These are phyloP conservation scores for Isaurus tuberculatus DNA, from an alignment of 92 coral and sea anemone genomes.

Conservation along the genomic window DNA sequence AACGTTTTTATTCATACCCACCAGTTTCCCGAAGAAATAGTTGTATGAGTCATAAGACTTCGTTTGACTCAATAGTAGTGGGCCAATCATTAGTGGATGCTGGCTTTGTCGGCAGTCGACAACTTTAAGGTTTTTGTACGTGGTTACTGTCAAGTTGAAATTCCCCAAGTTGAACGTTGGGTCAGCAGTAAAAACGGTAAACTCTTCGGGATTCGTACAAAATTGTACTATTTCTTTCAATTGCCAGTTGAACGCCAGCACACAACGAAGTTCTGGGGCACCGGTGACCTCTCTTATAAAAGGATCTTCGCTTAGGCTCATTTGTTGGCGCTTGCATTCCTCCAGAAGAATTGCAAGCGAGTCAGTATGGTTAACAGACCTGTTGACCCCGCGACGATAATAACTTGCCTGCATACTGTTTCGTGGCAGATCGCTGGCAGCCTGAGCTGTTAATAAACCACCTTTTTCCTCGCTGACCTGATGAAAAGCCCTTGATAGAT, in stretches of 20 bases:
- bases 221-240: slow-evolving; percentile 55
- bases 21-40: slow-evolving; percentile 53
- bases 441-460: no score
- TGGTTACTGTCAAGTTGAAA: slow-evolving; percentile 63
- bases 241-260: slow-evolving; percentile 65
- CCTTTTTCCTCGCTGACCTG: slow-evolving; percentile 3
- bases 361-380: not conserved
- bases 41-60: slow-evolving; percentile 63
- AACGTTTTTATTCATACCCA: slow-evolving; percentile 47
- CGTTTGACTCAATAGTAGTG: slow-evolving; percentile 56
- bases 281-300: slow-evolving; percentile 44
- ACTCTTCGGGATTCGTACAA: slow-evolving; percentile 60
- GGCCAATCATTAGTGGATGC: slow-evolving; percentile 67
- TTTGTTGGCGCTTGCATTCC: slow-evolving; percentile 7
- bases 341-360: not conserved
- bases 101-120: slow-evolving; percentile 35
- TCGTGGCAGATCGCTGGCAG: no score
- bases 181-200: slow-evolving; percentile 59
- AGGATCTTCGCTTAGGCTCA: slow-evolving; percentile 22
- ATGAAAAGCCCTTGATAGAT: not conserved
- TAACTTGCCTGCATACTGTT: no score
- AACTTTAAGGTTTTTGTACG: slow-evolving; percentile 46
- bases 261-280: slow-evolving; percentile 74
- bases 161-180: slow-evolving; percentile 68
- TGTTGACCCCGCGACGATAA: not conserved